These are phyloP conservation scores for Chrysocyon brachyurus DNA, from an alignment of 2,797 vertebrate genomes.

Conservation along the genomic window DNA sequence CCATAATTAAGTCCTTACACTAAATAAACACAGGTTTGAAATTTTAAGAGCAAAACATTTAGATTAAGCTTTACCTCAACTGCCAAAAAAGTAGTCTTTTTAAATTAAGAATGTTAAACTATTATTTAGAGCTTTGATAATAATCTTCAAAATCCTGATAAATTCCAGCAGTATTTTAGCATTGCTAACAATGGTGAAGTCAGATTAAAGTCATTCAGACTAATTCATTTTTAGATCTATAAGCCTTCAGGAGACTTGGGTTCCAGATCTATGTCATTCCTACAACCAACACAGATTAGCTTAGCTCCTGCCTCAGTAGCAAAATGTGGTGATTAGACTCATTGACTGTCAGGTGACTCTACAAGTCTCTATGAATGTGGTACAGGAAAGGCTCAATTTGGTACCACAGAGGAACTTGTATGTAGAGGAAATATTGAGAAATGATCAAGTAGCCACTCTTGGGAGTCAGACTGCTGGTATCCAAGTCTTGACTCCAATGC, in stretches of 20 bases:
- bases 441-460: not conserved
- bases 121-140: not conserved
- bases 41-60: not conserved
- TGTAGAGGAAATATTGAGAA: not conserved
- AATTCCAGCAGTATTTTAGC: not conserved
- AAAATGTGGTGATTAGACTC: not conserved
- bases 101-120: not conserved
- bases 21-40: not conserved
- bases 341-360: rapidly evolving
- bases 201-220: not conserved
- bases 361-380: not conserved
- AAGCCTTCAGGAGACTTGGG: not conserved
- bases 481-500: not conserved
- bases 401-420: not conserved
- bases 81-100: not conserved
- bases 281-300: not conserved
- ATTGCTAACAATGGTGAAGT: not conserved
- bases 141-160: not conserved
- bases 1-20: not conserved
- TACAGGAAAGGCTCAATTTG: not conserved
- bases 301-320: not conserved
- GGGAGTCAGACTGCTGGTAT: not conserved
- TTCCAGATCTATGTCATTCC: not conserved
- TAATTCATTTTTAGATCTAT: not conserved
- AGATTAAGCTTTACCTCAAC: not conserved